Conservation (phyloP, 2,113 vertebrate genomes). For the Daboia siamensis region DNA sequence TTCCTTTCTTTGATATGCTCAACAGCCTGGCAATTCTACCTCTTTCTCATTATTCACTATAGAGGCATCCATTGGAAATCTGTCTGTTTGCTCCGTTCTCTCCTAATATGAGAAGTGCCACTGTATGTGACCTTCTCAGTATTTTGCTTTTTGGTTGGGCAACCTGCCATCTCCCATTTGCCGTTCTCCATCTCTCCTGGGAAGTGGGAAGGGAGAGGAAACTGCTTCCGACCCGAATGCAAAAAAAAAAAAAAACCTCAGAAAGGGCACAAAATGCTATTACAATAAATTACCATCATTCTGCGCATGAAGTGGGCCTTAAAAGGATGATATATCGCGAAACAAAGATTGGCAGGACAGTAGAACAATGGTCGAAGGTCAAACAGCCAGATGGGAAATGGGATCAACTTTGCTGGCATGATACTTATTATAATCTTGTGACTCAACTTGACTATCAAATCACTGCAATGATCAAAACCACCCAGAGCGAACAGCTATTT, state of each 20-base stretch:
- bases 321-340: constrained; percentile 63
- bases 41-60: constrained; percentile 3
- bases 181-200: constrained; percentile 43
- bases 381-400: constrained; percentile 59
- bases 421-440: constrained; percentile 52
- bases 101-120: constrained; percentile 58
- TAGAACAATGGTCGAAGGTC: constrained; percentile 61
- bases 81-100: constrained; percentile 19
- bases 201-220: constrained; percentile 47
- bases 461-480: constrained; percentile 42
- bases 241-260: constrained; percentile 58
- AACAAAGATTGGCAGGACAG: constrained; percentile 59
- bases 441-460: constrained; percentile 37
- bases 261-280: constrained; percentile 68
- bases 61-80: constrained; percentile 3
- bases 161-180: constrained; percentile 3
- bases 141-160: constrained; percentile 56
- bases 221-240: constrained; percentile 66
- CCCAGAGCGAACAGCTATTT: constrained; percentile 3
- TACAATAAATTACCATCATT: constrained; percentile 78
- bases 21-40: constrained; percentile 23
- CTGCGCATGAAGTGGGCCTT: constrained; percentile 62
- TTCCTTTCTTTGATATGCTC: neutral
- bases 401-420: constrained; percentile 55
- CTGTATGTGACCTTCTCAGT: constrained; percentile 66